phyloP scores from a whole-genome alignment of 2,888 invertebrate genomes.

The Pegoplata infirma region DNA sequence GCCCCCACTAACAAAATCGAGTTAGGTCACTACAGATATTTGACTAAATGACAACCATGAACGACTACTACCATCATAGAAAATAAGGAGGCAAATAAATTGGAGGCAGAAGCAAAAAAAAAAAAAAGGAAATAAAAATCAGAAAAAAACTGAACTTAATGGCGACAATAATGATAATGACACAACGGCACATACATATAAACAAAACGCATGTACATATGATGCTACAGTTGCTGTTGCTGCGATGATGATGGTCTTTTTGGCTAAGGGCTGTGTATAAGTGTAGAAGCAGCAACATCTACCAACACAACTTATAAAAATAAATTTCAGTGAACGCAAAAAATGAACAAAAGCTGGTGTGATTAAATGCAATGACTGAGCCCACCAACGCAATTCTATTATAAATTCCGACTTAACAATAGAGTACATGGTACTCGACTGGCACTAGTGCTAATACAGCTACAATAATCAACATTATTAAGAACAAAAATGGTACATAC shows the following conservation, averaged over 20 bases:
- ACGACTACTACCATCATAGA: slow-evolving; percentile 13
- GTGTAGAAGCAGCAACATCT: neutral
- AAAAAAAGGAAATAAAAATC: too few relatives aligned
- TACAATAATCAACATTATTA: neutral
- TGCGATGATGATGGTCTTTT: slow-evolving; percentile 53
- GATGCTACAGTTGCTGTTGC: slow-evolving; percentile 7
- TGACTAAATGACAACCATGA: slow-evolving; percentile 43
- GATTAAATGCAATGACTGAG: slow-evolving; percentile 52
- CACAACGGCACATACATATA: slow-evolving; percentile 53
- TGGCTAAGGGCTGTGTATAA: slow-evolving; percentile 32
- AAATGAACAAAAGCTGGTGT: slow-evolving; percentile 54
- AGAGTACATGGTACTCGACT: neutral
- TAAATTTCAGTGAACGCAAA: slow-evolving; percentile 45
- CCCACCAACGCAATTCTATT: slow-evolving; percentile 55
- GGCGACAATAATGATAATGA: slow-evolving; percentile 74
- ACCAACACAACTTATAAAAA: neutral
- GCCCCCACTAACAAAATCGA: too few relatives aligned
- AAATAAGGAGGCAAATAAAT: slow-evolving; percentile 37
- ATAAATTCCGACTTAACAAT: slow-evolving; percentile 42
- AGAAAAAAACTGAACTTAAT: slow-evolving; percentile 68
- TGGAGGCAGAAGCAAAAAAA: slow-evolving; percentile 30
- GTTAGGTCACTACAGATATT: slow-evolving; percentile 44
- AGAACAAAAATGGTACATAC: neutral
- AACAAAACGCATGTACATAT: slow-evolving; percentile 48
- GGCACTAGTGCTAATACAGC: neutral